Evolutionary conservation across 2,113 vertebrate species (phyloP).

Genomic region (Actenoides hombroni): DNA sequence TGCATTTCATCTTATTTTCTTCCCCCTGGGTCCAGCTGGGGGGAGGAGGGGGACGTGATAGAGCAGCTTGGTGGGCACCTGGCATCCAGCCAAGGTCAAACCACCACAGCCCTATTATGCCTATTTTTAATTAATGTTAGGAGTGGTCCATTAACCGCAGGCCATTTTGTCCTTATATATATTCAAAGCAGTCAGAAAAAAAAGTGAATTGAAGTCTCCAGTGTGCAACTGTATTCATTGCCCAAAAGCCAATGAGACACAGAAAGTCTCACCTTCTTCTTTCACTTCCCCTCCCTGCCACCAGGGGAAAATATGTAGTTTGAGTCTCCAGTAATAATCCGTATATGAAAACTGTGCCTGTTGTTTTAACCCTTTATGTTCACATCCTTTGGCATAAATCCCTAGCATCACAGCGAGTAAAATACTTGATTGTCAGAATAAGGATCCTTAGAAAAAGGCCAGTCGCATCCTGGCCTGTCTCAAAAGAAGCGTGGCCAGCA

Average conservation of each 20-base stretch:
- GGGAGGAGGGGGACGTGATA: too few species aligned
- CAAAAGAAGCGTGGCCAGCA: too few species aligned
- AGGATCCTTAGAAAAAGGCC: too few species aligned
- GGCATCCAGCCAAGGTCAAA: too few species aligned
- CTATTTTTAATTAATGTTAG: not conserved
- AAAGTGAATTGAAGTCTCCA: not conserved
- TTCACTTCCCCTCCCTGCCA: not conserved
- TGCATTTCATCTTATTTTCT: too few species aligned
- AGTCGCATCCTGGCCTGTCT: too few species aligned
- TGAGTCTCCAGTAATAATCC: not conserved
- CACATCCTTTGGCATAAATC: not conserved
- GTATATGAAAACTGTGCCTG: not conserved
- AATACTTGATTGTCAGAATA: not conserved
- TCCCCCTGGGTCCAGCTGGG: too few species aligned
- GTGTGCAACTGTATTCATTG: not conserved
- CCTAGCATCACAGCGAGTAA: not conserved
- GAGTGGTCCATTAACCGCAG: not conserved
- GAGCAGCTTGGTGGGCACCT: too few species aligned
- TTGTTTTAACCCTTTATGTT: not conserved
- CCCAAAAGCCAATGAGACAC: not conserved
- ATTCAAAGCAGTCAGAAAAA: not conserved
- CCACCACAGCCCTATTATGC: not conserved
- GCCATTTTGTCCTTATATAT: not conserved
- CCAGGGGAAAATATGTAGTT: not conserved
- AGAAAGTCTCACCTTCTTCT: not conserved